phyloP scores from a whole-genome alignment of 2,797 vertebrate genomes.

The Scomberomorus guttatus region DNA sequence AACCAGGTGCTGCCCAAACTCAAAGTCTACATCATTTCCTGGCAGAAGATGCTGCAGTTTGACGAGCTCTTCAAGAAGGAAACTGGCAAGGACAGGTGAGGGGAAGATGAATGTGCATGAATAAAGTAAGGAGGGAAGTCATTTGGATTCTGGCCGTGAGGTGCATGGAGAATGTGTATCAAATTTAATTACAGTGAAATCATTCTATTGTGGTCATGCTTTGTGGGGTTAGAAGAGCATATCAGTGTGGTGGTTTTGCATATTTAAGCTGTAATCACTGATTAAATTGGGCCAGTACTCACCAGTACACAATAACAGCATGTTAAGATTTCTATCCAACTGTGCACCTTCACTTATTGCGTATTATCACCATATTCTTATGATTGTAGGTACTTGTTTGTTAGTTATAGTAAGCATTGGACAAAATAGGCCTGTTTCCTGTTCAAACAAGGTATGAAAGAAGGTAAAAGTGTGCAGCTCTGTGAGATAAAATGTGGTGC shows the following conservation, averaged over 20 bases:
- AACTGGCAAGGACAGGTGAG: slow-evolving; percentile 97
- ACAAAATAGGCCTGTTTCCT: neutral
- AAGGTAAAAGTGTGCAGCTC: neutral
- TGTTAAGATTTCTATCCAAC: neutral
- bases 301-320: neutral
- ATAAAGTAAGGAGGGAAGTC: neutral
- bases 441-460: neutral
- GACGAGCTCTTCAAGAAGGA: slow-evolving; percentile 97
- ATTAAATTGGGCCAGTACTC: neutral
- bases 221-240: neutral
- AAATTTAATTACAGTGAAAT: neutral
- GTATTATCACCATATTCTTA: neutral
- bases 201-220: neutral
- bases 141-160: neutral
- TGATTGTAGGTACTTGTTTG: neutral
- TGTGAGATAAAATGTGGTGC: neutral
- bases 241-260: neutral
- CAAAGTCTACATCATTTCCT: slow-evolving; percentile 94
- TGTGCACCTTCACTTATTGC: neutral
- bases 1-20: slow-evolving; percentile 95
- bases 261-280: neutral
- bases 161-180: neutral
- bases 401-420: neutral
- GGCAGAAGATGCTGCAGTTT: slow-evolving; percentile 97
- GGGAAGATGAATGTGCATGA: neutral